These are phyloP conservation scores for Peromyscus melanophrys DNA, from an alignment of 2,797 vertebrate species.

Conservation along the genomic window DNA sequence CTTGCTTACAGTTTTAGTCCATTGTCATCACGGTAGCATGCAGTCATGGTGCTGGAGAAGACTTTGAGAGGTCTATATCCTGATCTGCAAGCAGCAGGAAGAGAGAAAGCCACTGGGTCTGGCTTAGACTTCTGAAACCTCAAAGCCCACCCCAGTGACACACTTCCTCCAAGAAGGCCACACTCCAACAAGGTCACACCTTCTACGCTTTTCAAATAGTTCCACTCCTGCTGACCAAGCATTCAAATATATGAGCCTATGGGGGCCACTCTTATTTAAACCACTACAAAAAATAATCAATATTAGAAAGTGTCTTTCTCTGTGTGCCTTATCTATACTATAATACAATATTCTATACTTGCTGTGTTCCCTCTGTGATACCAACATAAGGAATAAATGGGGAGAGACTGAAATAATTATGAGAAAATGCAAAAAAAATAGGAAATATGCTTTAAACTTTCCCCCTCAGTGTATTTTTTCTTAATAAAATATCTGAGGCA, in stretches of 20 bases:
- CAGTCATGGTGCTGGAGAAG: not conserved
- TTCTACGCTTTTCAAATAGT: not conserved
- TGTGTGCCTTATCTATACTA: not conserved
- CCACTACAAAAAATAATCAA: not conserved
- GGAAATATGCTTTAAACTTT: slow-evolving; percentile 5
- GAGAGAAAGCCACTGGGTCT: not conserved
- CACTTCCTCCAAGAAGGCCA: not conserved
- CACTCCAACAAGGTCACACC: not conserved
- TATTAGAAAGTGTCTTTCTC: not conserved
- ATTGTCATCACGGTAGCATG: not conserved
- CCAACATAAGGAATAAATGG: not conserved
- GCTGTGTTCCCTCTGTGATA: not conserved
- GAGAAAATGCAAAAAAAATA: slow-evolving; percentile 35
- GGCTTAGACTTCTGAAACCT: not conserved
- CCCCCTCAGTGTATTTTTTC: slow-evolving; percentile 26
- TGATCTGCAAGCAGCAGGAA: not conserved
- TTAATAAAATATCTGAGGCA: slow-evolving; percentile 55
- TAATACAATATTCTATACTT: not conserved
- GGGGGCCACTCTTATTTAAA: not conserved
- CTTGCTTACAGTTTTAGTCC: not conserved
- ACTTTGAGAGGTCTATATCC: not conserved
- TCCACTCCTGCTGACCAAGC: not conserved
- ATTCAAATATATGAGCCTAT: not conserved
- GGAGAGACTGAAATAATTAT: slow-evolving; percentile 27
- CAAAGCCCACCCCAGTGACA: not conserved